Percentiles rank a stretch among this genome's conserved stretches.
These are phyloP conservation scores for Pachyramphus minor DNA, from an alignment of 2,113 vertebrate species.

Conservation along the genomic window DNA sequence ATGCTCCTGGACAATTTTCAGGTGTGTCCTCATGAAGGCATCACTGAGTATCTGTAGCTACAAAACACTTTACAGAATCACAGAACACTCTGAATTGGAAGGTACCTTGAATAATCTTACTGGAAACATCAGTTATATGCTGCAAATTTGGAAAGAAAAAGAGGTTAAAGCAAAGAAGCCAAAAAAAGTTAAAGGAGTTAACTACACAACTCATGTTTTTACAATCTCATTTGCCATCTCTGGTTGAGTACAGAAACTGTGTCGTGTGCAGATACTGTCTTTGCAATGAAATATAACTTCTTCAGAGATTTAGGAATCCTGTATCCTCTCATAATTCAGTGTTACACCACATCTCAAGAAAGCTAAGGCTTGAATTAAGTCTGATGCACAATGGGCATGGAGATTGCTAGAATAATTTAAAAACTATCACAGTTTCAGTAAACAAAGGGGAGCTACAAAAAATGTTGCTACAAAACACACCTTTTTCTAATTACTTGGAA, in stretches of 20 bases:
- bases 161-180: neutral
- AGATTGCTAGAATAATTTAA: neutral
- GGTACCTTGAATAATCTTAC: neutral
- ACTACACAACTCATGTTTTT: neutral
- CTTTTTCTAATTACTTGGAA: neutral
- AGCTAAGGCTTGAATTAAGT: neutral
- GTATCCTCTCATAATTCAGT: neutral
- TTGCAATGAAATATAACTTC: neutral
- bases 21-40: neutral
- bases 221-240: neutral
- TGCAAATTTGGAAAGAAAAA: neutral
- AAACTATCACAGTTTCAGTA: neutral
- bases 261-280: neutral
- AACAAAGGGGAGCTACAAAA: neutral
- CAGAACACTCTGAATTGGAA: neutral
- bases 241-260: accelerated
- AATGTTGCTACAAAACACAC: neutral
- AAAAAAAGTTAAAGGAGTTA: neutral
- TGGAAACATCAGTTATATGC: neutral
- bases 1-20: neutral
- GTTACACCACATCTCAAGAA: neutral
- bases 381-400: neutral
- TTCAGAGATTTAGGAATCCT: neutral
- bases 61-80: neutral
- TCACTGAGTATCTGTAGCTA: neutral